Percentiles rank a stretch among this genome's conserved stretches.
These are phyloP conservation scores for Cettia cetti DNA, from an alignment of 2,113 vertebrate genomes.

Conservation along the genomic window DNA sequence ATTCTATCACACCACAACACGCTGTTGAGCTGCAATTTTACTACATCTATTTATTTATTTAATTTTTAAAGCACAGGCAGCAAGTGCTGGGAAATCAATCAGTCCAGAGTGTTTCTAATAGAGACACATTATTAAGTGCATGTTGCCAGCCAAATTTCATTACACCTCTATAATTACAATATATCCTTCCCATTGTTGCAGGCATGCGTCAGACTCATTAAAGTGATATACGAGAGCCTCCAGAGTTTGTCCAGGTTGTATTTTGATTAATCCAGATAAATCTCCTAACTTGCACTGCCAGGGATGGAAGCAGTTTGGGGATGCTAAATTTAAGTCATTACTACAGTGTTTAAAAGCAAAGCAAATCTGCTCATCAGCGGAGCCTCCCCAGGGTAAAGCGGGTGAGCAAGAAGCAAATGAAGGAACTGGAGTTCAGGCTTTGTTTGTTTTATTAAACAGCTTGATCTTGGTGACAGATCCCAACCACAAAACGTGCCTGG, in stretches of 20 bases:
- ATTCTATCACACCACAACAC: neutral
- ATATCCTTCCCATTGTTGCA: neutral
- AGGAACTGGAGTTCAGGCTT: neutral
- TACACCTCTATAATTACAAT: neutral
- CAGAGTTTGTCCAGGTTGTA: neutral
- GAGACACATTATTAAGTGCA: neutral
- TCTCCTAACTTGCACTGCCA: neutral
- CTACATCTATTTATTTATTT: neutral
- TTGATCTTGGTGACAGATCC: neutral
- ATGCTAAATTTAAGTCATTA: neutral
- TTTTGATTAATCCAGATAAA: neutral
- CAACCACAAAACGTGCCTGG: neutral
- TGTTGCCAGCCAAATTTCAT: neutral
- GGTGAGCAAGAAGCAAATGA: neutral
- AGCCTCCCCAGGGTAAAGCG: neutral
- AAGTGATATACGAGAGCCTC: neutral
- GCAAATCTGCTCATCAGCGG: neutral
- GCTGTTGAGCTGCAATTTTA: neutral
- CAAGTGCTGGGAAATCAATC: neutral
- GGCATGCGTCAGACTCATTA: neutral
- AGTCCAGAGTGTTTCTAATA: neutral
- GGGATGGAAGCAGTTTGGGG: neutral
- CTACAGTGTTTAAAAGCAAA: constrained; percentile 21
- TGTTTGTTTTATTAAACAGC: constrained; percentile 19
- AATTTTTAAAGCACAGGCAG: neutral